These are phyloP conservation scores for Crotalus horridus DNA, from an alignment of 2,113 vertebrate genomes.

Conservation along the genomic window DNA sequence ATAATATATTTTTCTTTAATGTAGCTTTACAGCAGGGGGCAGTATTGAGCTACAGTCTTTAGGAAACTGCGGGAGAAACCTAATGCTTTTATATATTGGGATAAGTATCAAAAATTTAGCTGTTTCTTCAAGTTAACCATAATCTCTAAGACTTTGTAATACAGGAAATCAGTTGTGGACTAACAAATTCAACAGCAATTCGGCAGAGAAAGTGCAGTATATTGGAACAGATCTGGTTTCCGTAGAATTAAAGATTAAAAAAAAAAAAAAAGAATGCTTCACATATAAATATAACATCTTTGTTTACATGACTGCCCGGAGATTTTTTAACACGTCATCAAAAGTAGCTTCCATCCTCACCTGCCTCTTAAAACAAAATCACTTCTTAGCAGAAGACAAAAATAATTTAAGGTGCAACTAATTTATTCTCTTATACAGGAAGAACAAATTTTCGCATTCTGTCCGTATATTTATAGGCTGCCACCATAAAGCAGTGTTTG, in stretches of 20 bases:
- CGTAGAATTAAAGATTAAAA: slow-evolving; percentile 58
- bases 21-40: slow-evolving; percentile 79
- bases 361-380: neutral
- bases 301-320: slow-evolving; percentile 26
- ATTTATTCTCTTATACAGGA: slow-evolving; percentile 3
- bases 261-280: slow-evolving; percentile 41
- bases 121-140: slow-evolving; percentile 73
- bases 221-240: slow-evolving; percentile 65
- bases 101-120: slow-evolving; percentile 70
- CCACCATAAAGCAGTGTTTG: neutral
- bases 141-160: slow-evolving; percentile 74
- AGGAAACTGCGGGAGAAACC: slow-evolving; percentile 40
- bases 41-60: slow-evolving; percentile 81
- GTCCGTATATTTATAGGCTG: neutral
- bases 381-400: neutral
- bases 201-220: slow-evolving; percentile 67
- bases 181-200: slow-evolving; percentile 79
- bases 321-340: neutral
- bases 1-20: neutral
- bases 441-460: neutral
- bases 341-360: neutral
- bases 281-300: slow-evolving; percentile 14
- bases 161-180: slow-evolving; percentile 76
- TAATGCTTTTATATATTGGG: slow-evolving; percentile 37
- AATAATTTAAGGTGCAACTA: neutral